Percentiles rank a stretch among this genome's conserved stretches.
Conservation (phyloP, 2,797 vertebrate genomes). For the Molossus molossus region DNA sequence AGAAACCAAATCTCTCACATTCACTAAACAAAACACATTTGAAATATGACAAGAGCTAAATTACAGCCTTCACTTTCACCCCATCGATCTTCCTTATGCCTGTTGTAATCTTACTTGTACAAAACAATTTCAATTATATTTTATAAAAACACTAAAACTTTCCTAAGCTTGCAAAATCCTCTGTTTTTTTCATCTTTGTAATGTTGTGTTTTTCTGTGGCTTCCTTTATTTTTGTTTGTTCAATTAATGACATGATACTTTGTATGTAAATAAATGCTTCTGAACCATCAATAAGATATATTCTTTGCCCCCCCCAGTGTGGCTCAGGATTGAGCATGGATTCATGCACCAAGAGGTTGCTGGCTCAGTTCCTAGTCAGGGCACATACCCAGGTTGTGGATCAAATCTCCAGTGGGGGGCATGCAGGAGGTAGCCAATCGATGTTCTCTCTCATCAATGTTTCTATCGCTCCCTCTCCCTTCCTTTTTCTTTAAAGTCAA, state of each 20-base stretch:
- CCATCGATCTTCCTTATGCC: slow-evolving; percentile 53
- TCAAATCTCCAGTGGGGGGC: too few relatives aligned
- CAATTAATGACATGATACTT: slow-evolving; percentile 25
- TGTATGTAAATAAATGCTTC: slow-evolving; percentile 39
- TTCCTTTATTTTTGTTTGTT: slow-evolving; percentile 48
- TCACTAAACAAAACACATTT: slow-evolving; percentile 48
- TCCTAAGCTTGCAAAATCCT: slow-evolving; percentile 50
- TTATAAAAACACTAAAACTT: slow-evolving; percentile 52
- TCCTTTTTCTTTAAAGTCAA: too few relatives aligned
- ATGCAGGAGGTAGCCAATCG: too few relatives aligned
- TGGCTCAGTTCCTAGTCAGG: too few relatives aligned
- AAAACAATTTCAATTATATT: slow-evolving; percentile 66
- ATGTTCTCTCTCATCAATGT: too few relatives aligned
- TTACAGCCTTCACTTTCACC: slow-evolving; percentile 65
- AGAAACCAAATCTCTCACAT: slow-evolving; percentile 34
- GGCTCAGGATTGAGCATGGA: too few relatives aligned
- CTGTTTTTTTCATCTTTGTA: background rate
- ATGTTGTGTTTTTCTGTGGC: background rate
- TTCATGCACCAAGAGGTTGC: too few relatives aligned
- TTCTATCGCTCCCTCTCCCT: too few relatives aligned
- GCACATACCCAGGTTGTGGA: too few relatives aligned
- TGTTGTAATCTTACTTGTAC: slow-evolving; percentile 62
- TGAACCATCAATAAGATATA: background rate
- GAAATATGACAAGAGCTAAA: slow-evolving; percentile 70
- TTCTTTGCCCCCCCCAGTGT: background rate